phyloP scores from a whole-genome alignment of 92 coral and sea anemone genomes.

The Actinernus sp. region DNA sequence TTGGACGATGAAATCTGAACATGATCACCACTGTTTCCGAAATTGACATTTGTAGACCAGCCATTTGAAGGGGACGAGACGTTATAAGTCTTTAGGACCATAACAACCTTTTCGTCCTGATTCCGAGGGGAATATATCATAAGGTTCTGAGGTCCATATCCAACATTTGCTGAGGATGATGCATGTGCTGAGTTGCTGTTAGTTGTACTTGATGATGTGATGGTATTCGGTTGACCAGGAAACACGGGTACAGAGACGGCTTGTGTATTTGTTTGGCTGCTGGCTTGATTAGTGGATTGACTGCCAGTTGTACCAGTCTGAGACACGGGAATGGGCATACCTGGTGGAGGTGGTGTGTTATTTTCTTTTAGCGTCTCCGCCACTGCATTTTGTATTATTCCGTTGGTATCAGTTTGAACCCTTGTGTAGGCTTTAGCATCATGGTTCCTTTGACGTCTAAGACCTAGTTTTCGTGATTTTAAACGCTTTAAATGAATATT shows the following conservation, averaged over 20 bases:
- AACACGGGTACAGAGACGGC: no score
- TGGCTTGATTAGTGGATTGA: background rate
- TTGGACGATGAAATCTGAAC: background rate
- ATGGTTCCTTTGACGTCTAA: background rate
- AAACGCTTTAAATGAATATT: background rate
- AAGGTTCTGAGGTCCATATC: no score
- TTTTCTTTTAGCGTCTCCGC: conserved; percentile 18
- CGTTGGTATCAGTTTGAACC: background rate
- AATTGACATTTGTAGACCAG: background rate
- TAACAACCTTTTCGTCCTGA: no score
- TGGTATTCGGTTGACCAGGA: background rate
- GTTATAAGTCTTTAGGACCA: background rate
- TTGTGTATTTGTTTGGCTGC: background rate
- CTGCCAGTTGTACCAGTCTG: background rate
- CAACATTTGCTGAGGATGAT: background rate
- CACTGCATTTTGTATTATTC: conserved; percentile 17
- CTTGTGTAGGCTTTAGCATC: background rate
- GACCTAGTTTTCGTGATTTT: background rate
- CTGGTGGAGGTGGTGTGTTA: conserved; percentile 21
- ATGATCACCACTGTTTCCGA: background rate
- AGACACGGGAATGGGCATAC: conserved; percentile 28
- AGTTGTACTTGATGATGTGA: background rate
- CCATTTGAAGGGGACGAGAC: conserved; percentile 12
- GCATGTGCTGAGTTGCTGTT: background rate
- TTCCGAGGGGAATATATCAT: no score